Conservation (phyloP, 2,888 invertebrate genomes). For the Amblyteles armatorius region DNA sequence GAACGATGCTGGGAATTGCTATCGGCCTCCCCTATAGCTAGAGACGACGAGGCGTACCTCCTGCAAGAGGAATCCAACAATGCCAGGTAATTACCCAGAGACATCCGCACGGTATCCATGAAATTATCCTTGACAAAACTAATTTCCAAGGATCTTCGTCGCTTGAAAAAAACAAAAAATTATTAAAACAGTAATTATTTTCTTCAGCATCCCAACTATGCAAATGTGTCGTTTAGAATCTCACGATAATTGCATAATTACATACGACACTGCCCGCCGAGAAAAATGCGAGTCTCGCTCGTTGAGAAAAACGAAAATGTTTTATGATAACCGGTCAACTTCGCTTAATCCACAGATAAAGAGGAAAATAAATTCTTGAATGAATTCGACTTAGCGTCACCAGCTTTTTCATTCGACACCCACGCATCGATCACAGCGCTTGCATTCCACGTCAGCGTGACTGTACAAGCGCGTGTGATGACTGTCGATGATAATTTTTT, state of each 20-base stretch:
- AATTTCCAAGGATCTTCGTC: neutral
- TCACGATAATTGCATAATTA: neutral
- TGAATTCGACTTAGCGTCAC: constrained; percentile 3
- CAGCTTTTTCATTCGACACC: constrained; percentile 5
- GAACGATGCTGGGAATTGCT: constrained; percentile 77
- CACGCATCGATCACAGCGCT: constrained; percentile 4
- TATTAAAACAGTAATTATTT: neutral
- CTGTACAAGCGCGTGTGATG: constrained; percentile 1
- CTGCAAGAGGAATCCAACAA: constrained; percentile 61
- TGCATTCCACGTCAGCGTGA: constrained; percentile 4
- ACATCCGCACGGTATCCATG: neutral
- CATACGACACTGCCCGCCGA: neutral
- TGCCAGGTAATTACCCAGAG: constrained; percentile 33
- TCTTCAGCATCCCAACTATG: neutral
- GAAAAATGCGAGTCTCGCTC: neutral
- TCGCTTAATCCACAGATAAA: neutral
- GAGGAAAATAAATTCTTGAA: neutral
- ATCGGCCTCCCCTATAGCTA: constrained; percentile 64
- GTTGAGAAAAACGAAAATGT: neutral
- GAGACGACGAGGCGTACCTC: constrained; percentile 53
- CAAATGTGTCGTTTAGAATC: neutral
- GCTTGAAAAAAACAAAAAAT: neutral
- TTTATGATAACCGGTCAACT: neutral
- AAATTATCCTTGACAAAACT: neutral
- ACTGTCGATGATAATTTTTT: neutral